phyloP scores from a whole-genome alignment of 2,113 vertebrate genomes.

The Balaenoptera acutorostrata region DNA sequence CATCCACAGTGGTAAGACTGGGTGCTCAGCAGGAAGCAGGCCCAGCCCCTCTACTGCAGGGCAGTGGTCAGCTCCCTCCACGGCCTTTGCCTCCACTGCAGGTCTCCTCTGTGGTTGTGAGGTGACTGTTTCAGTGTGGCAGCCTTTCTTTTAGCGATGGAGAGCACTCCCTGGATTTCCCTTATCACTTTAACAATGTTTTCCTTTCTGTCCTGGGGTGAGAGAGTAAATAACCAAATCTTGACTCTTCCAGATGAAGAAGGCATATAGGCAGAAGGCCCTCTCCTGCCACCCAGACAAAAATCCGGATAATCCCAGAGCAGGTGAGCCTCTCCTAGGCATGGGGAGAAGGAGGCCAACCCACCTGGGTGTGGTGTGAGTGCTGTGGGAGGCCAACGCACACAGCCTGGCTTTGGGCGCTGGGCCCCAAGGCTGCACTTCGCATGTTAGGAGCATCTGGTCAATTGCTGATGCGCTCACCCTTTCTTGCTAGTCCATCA shows the following conservation, averaged over 20 bases:
- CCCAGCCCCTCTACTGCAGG: not conserved
- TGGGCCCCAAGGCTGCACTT: not conserved
- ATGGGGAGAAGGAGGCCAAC: not conserved
- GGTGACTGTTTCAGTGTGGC: not conserved
- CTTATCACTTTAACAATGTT: not conserved
- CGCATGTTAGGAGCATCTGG: fast-evolving
- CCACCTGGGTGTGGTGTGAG: not conserved
- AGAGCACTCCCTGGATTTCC: not conserved
- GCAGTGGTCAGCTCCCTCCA: not conserved
- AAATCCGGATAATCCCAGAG: conserved; percentile 95
- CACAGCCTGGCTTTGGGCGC: not conserved
- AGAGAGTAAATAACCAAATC: not conserved
- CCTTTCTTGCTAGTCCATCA: not conserved
- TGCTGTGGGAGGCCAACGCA: no score
- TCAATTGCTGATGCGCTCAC: not conserved
- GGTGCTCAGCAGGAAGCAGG: fast-evolving
- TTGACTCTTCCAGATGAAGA: conserved; percentile 90
- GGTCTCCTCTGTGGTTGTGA: not conserved
- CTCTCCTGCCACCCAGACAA: conserved; percentile 97
- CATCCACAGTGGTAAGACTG: not conserved
- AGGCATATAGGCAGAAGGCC: conserved; percentile 94
- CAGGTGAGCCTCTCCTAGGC: conserved; percentile 83
- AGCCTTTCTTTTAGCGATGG: not conserved
- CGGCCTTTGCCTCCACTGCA: not conserved
- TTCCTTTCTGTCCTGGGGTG: not conserved